These are phyloP conservation scores for Urechis unicinctus DNA, from an alignment of 2,888 invertebrate species.

Conservation along the genomic window DNA sequence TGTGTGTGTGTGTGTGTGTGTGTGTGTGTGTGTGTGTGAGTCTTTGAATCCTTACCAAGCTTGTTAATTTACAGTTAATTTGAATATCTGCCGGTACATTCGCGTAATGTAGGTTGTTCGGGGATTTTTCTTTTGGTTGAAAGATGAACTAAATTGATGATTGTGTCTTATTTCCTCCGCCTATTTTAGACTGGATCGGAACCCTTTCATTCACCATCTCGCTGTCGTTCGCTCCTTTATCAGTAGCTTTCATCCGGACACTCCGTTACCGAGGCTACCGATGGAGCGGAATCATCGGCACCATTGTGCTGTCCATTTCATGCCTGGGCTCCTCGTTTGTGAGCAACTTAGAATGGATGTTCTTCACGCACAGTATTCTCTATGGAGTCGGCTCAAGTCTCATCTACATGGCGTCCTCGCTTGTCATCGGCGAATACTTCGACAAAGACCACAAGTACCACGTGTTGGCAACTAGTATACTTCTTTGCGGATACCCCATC, in stretches of 20 bases:
- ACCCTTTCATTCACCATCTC: slow-evolving; percentile 31
- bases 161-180: no score
- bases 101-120: no score
- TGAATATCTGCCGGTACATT: no score
- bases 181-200: slow-evolving; percentile 35
- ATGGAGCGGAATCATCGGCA: slow-evolving; percentile 22
- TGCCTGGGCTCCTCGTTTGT: slow-evolving; percentile 27
- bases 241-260: slow-evolving; percentile 25
- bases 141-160: no score
- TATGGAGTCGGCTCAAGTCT: slow-evolving; percentile 31
- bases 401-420: slow-evolving; percentile 30
- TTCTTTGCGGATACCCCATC: slow-evolving; percentile 31
- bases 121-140: no score
- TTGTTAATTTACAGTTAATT: no score
- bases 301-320: slow-evolving; percentile 22
- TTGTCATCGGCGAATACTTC: slow-evolving; percentile 32
- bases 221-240: slow-evolving; percentile 24
- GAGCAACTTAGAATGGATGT: slow-evolving; percentile 25
- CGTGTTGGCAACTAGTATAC: slow-evolving; percentile 31
- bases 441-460: slow-evolving; percentile 28
- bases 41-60: no score
- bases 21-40: not conserved
- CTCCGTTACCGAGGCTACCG: slow-evolving; percentile 26
- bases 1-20: not conserved
- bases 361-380: slow-evolving; percentile 26